These are phyloP conservation scores for Agrochola lychnidis DNA, from an alignment of 2,888 invertebrate species.

Conservation along the genomic window DNA sequence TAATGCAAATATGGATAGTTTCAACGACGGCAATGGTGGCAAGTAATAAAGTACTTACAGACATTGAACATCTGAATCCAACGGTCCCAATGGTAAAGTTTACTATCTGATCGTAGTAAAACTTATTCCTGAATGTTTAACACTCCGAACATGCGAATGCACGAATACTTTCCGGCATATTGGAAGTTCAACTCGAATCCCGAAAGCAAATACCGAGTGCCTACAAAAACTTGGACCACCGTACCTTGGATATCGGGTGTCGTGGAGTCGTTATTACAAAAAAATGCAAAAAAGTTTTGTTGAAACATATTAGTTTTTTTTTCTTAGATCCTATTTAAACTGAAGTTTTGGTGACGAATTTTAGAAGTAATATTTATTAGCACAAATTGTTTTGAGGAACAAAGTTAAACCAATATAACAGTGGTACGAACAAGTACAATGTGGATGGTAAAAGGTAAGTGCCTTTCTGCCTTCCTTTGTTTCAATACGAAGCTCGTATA, in stretches of 20 bases:
- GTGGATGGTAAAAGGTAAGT: background rate
- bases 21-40: background rate
- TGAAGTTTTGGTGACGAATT: background rate
- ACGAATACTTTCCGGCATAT: constrained; percentile 87
- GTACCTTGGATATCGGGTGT: constrained; percentile 71
- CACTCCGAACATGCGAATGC: constrained; percentile 83
- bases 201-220: constrained; percentile 88
- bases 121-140: constrained; percentile 82
- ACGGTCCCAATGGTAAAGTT: constrained; percentile 74
- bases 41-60: constrained; percentile 52
- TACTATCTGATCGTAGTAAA: constrained; percentile 83
- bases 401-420: background rate
- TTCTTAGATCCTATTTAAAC: background rate
- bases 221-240: constrained; percentile 86
- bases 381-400: background rate
- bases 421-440: background rate
- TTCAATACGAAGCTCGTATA: background rate
- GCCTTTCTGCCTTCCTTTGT: background rate
- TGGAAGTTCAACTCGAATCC: constrained; percentile 85
- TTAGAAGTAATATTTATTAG: background rate
- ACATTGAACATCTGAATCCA: constrained; percentile 56
- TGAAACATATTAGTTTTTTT: background rate
- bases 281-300: background rate
- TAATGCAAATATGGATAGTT: background rate
- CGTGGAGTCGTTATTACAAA: constrained; percentile 67